Conservation (phyloP, 1,140 invertebrate genomes). For the Calephelis nemesis region DNA sequence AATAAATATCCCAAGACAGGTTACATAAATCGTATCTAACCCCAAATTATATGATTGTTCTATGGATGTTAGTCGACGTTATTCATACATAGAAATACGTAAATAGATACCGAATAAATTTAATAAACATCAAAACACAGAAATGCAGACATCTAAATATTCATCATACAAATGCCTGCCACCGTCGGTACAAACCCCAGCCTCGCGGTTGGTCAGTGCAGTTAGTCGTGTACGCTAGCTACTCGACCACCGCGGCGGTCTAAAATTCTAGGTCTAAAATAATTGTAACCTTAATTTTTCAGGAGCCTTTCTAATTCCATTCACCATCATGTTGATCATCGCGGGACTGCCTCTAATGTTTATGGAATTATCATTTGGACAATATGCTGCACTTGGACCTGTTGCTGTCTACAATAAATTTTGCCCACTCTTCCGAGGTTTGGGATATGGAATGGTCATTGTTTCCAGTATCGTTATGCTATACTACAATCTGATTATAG, state of each 20-base stretch:
- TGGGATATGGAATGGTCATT: slow-evolving; percentile 91
- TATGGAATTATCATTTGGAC: slow-evolving; percentile 90
- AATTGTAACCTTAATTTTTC: slow-evolving; percentile 37
- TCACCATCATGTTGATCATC: slow-evolving; percentile 91
- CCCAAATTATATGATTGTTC: too few species aligned
- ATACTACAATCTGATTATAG: slow-evolving; percentile 92
- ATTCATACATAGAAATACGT: too few species aligned
- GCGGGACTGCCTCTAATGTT: slow-evolving; percentile 93
- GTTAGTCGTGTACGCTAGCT: too few species aligned
- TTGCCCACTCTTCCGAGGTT: slow-evolving; percentile 84
- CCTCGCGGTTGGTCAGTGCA: too few species aligned
- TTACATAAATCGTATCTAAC: too few species aligned
- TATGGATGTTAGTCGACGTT: too few species aligned
- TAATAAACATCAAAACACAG: too few species aligned
- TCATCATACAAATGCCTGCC: too few species aligned
- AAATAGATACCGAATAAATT: too few species aligned
- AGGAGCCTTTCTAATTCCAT: slow-evolving; percentile 91
- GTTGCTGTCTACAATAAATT: slow-evolving; percentile 86
- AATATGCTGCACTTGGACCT: slow-evolving; percentile 86
- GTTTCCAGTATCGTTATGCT: slow-evolving; percentile 91
- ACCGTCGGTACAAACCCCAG: too few species aligned
- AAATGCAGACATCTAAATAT: too few species aligned
- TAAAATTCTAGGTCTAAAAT: background rate
- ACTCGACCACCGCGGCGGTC: background rate
- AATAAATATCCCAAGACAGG: too few species aligned